These are phyloP conservation scores for Sebastes steindachneri DNA, from an alignment of 2,797 vertebrate genomes.

Conservation along the genomic window DNA sequence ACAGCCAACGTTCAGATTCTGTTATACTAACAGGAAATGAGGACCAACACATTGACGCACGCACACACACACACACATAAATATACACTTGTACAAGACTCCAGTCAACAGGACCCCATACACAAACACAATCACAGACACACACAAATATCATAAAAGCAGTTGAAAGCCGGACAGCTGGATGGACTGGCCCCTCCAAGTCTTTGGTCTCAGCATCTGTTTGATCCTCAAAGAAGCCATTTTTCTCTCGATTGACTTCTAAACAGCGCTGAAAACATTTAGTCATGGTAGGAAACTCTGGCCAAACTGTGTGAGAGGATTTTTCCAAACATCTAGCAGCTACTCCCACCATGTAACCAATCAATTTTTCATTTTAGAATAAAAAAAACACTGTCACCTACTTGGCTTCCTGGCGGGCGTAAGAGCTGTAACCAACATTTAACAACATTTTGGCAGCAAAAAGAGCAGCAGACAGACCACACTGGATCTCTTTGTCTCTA, in stretches of 20 bases:
- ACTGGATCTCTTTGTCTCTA: not conserved
- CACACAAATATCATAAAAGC: slow-evolving; percentile 18
- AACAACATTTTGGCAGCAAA: not conserved
- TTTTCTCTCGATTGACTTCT: slow-evolving; percentile 28
- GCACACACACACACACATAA: not conserved
- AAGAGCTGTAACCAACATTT: not conserved
- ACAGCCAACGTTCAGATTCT: slow-evolving; percentile 43
- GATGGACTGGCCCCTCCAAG: slow-evolving; percentile 11
- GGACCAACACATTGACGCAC: slow-evolving; percentile 11
- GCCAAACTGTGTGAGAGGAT: slow-evolving; percentile 13
- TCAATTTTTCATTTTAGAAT: not conserved
- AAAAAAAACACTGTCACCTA: slow-evolving; percentile 15
- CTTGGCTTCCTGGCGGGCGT: not conserved
- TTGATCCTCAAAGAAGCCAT: slow-evolving; percentile 34
- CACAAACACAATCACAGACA: slow-evolving; percentile 40
- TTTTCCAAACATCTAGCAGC: slow-evolving; percentile 20
- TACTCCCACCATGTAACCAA: not conserved
- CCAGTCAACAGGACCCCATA: slow-evolving; percentile 8
- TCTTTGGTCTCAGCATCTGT: slow-evolving; percentile 49
- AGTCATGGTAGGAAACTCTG: slow-evolving; percentile 12
- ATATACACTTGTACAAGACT: not conserved
- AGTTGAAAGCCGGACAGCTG: slow-evolving; percentile 43
- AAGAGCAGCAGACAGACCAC: not conserved
- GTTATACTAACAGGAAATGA: slow-evolving; percentile 63
- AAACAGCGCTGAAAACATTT: slow-evolving; percentile 24